Evolutionary conservation across 2,797 vertebrate species (phyloP), one percentile per base, ranked within the genome.

Genomic region (Galago senegalensis): DNA sequence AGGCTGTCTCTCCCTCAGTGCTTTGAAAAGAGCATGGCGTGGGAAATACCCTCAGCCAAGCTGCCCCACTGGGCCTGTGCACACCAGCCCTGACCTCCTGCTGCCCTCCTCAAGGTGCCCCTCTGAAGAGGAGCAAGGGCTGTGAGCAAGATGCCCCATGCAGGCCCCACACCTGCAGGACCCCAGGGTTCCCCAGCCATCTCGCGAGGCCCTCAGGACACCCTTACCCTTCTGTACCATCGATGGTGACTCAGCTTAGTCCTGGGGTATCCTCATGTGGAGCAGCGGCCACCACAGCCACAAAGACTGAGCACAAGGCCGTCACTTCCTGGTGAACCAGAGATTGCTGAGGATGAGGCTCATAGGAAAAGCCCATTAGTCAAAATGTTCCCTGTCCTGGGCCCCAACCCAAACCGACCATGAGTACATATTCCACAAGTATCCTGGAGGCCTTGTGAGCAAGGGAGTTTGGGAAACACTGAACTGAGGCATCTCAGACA

Each of bases 41-140:
- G 2, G 53, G 12, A 14, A 6, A 31, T 0, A 9, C 21, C 27
- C 85, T 43, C 4, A 2, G 14, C 69, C 27, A 25, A 31, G 18
- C 43, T 13, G 69, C 69, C n/a, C 1, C 11, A 14, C 21, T 0
- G 18, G 43, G 1, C 20, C 9, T 12, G 0, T 4, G 7, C 23
- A 56, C 46, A 5, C 3, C 2, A 43, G 34, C 43, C 27, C 16
- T 0, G 0, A 34, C 37, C 82, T 69, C 21, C 10, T 11, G 27
- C 25, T 0, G 12, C 5, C 10, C 31, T 34, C 43, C 56, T 34
- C 29, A 7, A 46, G 37, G 34, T 1, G 2, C 17, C 69, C 9
- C 7, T n/a, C 79, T 46, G 34, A 21, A 73, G 12, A 58, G 29
- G 79, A 76, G 21, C 3, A 0, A 56, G 13, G 58, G 31, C n/a